Evolutionary conservation across 2,888 invertebrate species (phyloP), one percentile per base, ranked within the genome.

Genomic region (Ophioninae sp.): DNA sequence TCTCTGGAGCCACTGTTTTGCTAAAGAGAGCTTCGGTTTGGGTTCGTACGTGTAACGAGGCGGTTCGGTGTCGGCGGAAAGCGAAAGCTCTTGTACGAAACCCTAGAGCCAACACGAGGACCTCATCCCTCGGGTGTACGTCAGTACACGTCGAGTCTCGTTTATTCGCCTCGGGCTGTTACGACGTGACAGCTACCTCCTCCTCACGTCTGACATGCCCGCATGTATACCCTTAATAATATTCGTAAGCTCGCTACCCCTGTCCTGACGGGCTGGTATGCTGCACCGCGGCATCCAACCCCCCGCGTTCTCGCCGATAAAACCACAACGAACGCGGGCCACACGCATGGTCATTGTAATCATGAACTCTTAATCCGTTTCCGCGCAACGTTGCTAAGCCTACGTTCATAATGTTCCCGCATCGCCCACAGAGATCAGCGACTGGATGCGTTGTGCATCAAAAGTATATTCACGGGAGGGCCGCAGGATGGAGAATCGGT

Each of bases 121-220:
- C 77, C 68, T 61, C 44, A 64, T 30, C 62, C 67, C 77, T 69
- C 67, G 56, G 79, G 57, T 68, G 74, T 76, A 78, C 67, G 82
- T 85, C 85, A 83, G 81, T 85, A 68, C 67, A 81, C 81, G 85
- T 85, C 85, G 65, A 57, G 77, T 85, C 81, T 83, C 74, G 81
- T 83, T 83, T 81, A 83, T 83, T 76, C 79, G 59, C 81, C 83
- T 72, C 59, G 56, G 68, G 81, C 67, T 72, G 65, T 76, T 61
- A 65, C 77, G 70, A 81, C 72, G 39, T 83, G 81, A 80, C 82
- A 79, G 74, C 82, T 59, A 73, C 50, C 50, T 68, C 57, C 82
- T 20, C 61, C 13, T 50, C 21, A 21, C 81, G n/a, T 20, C 72
- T 57, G 59, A 67, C 73, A 39, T 17, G 62, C 20, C 1, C n/a